Base-by-base conservation (phyloP, 64 coral and sea anemone genomes). In the Montipora foliosa region DNA sequence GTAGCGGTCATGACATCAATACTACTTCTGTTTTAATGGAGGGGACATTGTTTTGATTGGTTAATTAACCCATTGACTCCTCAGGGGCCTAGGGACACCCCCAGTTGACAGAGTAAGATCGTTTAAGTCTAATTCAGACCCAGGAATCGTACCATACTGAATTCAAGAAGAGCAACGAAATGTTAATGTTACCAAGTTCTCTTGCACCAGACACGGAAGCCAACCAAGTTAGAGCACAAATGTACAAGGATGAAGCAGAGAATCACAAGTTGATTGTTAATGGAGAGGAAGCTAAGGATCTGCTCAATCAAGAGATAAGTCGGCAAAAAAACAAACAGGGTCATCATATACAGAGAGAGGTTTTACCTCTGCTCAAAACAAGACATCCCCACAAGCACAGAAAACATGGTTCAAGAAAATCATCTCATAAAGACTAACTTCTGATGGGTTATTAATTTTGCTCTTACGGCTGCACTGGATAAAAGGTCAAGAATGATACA, bases 241-340 rank as follows among this genome's bases (percentile, higher is more conserved):
- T 3, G 46, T 19, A 6, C 76, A 20, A 74, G 51, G 72, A 53
- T 78, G 44, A 86, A 11, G 14, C n/a, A 5, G 59, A 89, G 59
- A 16, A 79, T 16, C 19, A 73, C 2, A 82, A 86, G 58, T 95
- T 90, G 52, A 74, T 95, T 67, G 88, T 95, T 12, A 79, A 92
- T 57, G 94, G 89, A 20, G 60, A 92, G 46, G 71, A 95, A 75
- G 94, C 94, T 2, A 77, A 92, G 64, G 89, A 88, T 13, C 81
- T 88, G 47, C 72, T 95, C 4, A 92, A 49, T 58, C 79, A 77
- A 81, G 82, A 87, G 49, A 82, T 92, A 9, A 78, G 79, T 58
- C 59, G 87, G 21, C 80, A 87, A 74, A n/a, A 87, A 8, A n/a
- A 47, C 5, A 21, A 29, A 46, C 66, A 47, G 74, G 47, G 13